Evolutionary conservation across 2,797 vertebrate genomes (phyloP).

Genomic region (Brachymystax lenok): DNA sequence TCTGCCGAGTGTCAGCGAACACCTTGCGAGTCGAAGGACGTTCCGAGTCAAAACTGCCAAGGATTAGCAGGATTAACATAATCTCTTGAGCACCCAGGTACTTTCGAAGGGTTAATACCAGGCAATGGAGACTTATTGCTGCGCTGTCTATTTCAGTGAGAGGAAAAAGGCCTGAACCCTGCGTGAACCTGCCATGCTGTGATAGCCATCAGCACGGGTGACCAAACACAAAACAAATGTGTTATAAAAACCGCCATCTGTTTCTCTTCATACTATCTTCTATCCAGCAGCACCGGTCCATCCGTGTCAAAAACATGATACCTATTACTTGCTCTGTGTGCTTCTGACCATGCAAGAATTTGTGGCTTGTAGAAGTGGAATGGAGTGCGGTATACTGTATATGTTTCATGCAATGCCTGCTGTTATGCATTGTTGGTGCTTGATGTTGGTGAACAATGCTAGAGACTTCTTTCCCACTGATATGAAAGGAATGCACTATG

Average conservation of each 20-base stretch:
- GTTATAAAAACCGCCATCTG: not conserved
- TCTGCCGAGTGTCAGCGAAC: not conserved
- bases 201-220: not conserved
- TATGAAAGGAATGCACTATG: not conserved
- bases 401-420: not conserved
- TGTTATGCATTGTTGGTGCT: not conserved
- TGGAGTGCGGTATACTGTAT: not conserved
- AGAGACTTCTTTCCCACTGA: not conserved
- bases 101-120: not conserved
- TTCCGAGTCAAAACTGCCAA: not conserved
- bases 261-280: not conserved
- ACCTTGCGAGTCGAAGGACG: not conserved
- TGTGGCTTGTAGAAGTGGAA: not conserved
- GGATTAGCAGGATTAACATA: not conserved
- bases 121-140: not conserved
- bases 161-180: not conserved
- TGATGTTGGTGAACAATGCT: not conserved
- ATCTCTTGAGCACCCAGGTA: not conserved
- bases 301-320: not conserved
- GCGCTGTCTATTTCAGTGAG: not conserved
- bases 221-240: not conserved
- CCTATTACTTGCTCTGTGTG: not conserved
- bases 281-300: not conserved
- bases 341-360: not conserved
- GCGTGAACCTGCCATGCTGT: not conserved